Base-by-base conservation (phyloP, 2,888 invertebrate genomes). In the Eueremaeus valkanovi region DNA sequence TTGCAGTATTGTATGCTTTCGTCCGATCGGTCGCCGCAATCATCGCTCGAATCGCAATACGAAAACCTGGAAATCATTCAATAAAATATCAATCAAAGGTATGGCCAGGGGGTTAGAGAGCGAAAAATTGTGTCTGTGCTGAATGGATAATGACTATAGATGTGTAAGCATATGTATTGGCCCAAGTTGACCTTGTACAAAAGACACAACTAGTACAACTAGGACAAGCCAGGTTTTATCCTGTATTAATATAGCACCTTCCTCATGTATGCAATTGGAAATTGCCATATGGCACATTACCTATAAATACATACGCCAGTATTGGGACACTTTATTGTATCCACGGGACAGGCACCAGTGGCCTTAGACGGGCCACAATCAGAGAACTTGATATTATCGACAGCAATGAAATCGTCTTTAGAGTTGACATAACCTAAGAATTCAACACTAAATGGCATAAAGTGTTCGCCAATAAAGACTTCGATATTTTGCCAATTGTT, bases 21-120 rank as follows among this genome's bases (percentile, higher is more conserved):
- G 42, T 74, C 74, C 31, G 16, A 33, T 3, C 5, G 29, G 70
- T 45, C 68, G 0, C 68, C 74, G 45, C 74, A 74, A 51, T 74
- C 74, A 42, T 74, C 45, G 13, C 51, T 68, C 21, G 21, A 31
- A 24, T 74, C 70, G 31, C 74, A 74, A 9, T 68, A 21, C 6
- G 45, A 33, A 51, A 21, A 51, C 21, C 51, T 51, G n/a, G n/a
- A n/a, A n/a, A n/a, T n/a, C n/a, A n/a, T n/a, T n/a, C n/a, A n/a
- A n/a, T n/a, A n/a, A n/a, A n/a, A n/a, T n/a, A n/a, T n/a, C n/a
- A n/a, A n/a, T n/a, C n/a, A n/a, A n/a, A n/a, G n/a, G n/a, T n/a
- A n/a, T n/a, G n/a, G n/a, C n/a, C n/a, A n/a, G n/a, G n/a, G n/a
- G n/a, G n/a, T n/a, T n/a, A n/a, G n/a, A n/a, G n/a, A n/a, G n/a